A percentile compares a stretch with the other conserved stretches of the same genome.
These are phyloP conservation scores for Volucella zonaria DNA, from an alignment of 2,888 invertebrate species.

Conservation along the genomic window DNA sequence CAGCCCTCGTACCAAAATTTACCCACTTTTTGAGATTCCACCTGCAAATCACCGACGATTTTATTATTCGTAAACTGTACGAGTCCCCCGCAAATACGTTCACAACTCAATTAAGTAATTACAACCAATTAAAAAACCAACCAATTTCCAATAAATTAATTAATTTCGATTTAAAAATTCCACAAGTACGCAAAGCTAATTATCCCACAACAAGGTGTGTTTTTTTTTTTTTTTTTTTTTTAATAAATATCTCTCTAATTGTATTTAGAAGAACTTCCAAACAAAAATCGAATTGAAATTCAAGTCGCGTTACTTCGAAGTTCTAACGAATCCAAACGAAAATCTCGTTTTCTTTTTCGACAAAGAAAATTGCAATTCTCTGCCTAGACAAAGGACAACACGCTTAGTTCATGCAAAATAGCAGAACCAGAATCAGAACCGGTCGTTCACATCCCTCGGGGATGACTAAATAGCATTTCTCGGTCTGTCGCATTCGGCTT, in stretches of 20 bases:
- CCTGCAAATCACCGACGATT: too few relatives aligned
- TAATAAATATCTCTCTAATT: constrained; percentile 33
- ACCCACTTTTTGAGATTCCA: too few relatives aligned
- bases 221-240: background rate
- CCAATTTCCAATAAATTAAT: constrained; percentile 45
- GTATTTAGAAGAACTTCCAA: background rate
- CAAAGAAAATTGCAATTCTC: background rate
- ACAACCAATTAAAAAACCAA: constrained; percentile 1
- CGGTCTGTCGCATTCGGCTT: constrained; percentile 59
- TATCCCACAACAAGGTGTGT: constrained; percentile 12
- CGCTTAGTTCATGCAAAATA: background rate
- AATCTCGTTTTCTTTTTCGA: background rate
- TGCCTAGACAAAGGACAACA: background rate
- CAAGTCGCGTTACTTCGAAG: constrained; percentile 16
- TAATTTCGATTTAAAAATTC: constrained; percentile 45
- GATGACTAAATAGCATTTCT: constrained; percentile 36
- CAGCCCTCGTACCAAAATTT: too few relatives aligned
- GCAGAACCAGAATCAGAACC: background rate
- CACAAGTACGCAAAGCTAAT: constrained; percentile 22
- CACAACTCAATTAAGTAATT: constrained; percentile 34
- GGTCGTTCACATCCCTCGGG: background rate
- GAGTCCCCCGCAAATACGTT: background rate
- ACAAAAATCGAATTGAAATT: constrained; percentile 40
- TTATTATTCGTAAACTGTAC: too few relatives aligned
- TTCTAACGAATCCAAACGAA: background rate